A percentile compares a stretch with the other conserved stretches of the same genome.
Conservation (phyloP, 2,797 vertebrate species). For the Bradypodion ventrale region DNA sequence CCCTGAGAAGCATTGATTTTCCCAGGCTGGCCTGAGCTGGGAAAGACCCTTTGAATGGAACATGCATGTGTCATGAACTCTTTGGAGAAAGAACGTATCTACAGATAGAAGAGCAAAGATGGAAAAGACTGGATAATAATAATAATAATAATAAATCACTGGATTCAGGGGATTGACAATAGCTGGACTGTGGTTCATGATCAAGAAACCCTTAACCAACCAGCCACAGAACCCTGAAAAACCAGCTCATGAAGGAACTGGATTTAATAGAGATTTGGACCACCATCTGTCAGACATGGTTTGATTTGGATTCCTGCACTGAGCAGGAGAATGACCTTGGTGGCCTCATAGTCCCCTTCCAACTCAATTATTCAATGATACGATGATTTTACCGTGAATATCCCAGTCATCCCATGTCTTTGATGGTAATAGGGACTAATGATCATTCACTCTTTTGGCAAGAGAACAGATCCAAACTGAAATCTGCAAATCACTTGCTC, state of each 20-base stretch:
- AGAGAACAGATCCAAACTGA: background rate
- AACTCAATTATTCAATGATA: no score
- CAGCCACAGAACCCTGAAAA: background rate
- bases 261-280: no score
- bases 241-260: background rate
- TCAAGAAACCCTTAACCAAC: background rate
- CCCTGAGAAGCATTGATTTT: background rate
- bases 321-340: no score
- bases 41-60: background rate
- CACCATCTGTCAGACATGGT: no score
- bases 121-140: no score
- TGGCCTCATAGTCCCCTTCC: no score
- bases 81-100: background rate
- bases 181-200: background rate
- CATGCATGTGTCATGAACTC: background rate
- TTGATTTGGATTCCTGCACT: no score
- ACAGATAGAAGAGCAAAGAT: no score
- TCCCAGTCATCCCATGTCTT: background rate
- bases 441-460: background rate
- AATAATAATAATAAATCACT: no score
- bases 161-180: background rate
- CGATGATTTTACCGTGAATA: background rate
- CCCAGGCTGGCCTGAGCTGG: background rate
- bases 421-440: conserved; percentile 13
- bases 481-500: conserved; percentile 11